Conservation (phyloP, 2,113 vertebrate genomes). For the Carettochelys insculpta region DNA sequence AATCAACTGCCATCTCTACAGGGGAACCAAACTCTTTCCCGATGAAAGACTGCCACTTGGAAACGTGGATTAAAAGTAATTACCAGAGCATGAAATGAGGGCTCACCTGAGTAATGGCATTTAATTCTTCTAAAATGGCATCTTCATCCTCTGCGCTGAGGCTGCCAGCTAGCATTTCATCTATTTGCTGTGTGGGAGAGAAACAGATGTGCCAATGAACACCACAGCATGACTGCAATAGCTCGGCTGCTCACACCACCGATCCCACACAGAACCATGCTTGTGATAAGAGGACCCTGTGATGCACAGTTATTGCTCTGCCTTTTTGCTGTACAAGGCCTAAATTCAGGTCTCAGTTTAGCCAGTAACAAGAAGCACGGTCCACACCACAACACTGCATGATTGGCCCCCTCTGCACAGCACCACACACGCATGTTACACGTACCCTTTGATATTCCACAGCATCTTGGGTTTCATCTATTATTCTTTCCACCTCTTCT, state of each 20-base stretch:
- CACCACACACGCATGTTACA: fast-evolving
- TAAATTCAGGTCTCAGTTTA: fast-evolving
- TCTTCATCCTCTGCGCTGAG: conserved; percentile 92
- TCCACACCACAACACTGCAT: fast-evolving
- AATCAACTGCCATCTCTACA: fast-evolving
- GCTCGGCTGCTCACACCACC: fast-evolving
- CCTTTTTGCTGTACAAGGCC: neutral
- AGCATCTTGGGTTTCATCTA: conserved; percentile 94
- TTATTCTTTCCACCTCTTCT: conserved; percentile 95
- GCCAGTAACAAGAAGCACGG: fast-evolving
- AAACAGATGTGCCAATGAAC: neutral
- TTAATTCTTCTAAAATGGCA: conserved; percentile 90
- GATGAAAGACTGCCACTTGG: neutral
- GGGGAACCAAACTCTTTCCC: neutral
- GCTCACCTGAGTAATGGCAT: conserved; percentile 89
- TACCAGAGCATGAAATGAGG: neutral
- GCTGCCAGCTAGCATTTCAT: conserved; percentile 89
- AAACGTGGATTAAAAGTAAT: fast-evolving
- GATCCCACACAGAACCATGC: fast-evolving
- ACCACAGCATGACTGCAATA: fast-evolving
- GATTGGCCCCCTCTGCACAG: neutral
- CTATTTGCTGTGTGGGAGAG: conserved; percentile 88
- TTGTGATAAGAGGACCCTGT: fast-evolving
- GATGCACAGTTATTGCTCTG: fast-evolving
- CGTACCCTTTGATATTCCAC: conserved; percentile 94